phyloP scores from a whole-genome alignment of 2,888 invertebrate genomes.

The Beris morrisii region DNA sequence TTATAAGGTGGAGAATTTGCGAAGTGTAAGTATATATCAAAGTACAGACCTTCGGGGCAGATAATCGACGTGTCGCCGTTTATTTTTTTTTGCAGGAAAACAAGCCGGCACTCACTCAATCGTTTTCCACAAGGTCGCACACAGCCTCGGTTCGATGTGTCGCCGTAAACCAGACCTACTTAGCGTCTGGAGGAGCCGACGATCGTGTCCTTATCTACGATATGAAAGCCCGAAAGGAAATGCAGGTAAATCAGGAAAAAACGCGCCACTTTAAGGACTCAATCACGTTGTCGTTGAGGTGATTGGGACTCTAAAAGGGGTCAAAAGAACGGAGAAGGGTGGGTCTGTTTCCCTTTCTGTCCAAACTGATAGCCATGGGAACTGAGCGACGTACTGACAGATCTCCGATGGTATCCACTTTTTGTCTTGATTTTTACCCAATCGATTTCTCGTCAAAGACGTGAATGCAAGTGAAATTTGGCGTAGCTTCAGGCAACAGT shows the following conservation, averaged over 20 bases:
- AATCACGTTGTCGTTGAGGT: no score
- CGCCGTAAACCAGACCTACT: constrained; percentile 67
- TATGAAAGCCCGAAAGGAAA: constrained; percentile 74
- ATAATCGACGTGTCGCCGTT: constrained; percentile 32
- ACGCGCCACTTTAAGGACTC: no score
- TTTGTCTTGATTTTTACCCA: no score
- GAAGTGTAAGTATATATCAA: constrained; percentile 38
- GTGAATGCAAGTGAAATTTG: no score
- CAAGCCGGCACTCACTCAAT: constrained; percentile 62
- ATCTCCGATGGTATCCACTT: no score
- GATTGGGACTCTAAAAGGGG: no score
- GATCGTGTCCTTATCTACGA: constrained; percentile 86
- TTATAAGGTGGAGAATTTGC: constrained; percentile 58
- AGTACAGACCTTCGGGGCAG: neutral
- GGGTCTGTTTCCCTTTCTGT: no score
- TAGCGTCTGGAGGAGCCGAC: constrained; percentile 88
- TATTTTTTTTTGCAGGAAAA: constrained; percentile 32
- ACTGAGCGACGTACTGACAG: no score
- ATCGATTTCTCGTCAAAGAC: no score
- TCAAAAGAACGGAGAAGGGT: no score
- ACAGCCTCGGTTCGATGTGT: constrained; percentile 76
- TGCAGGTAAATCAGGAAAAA: constrained; percentile 60
- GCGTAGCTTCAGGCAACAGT: no score
- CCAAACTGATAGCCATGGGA: no score
- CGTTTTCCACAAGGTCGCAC: constrained; percentile 88